phyloP scores from a whole-genome alignment of 2,113 vertebrate genomes.

The Rhinolophus sinicus region DNA sequence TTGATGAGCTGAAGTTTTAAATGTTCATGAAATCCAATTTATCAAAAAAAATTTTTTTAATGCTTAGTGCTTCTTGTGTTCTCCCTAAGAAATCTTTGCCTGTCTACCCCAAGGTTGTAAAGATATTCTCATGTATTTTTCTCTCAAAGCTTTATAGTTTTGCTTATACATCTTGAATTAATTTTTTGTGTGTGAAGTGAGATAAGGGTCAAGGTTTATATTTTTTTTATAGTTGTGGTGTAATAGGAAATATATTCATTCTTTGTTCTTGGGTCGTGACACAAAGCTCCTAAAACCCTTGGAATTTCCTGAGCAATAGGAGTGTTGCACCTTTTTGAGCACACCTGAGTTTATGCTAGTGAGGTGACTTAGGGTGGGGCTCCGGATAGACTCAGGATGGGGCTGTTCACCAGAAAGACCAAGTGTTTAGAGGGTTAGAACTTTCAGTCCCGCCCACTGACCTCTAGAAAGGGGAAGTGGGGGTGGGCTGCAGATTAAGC shows the following conservation, averaged over 20 bases:
- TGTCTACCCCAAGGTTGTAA: not conserved
- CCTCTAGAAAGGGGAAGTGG: not conserved
- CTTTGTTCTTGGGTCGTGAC: not conserved
- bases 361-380: not conserved
- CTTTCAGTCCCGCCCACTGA: not conserved
- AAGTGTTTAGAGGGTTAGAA: not conserved
- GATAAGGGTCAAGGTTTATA: not conserved
- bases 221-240: not conserved
- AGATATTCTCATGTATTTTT: not conserved
- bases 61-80: not conserved
- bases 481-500: not conserved
- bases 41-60: not conserved
- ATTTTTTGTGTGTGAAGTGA: not conserved
- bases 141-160: not conserved
- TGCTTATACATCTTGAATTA: not conserved
- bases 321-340: not conserved
- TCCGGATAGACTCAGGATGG: not conserved
- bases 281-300: not conserved
- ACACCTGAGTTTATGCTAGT: not conserved
- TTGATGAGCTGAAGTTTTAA: constrained; percentile 25
- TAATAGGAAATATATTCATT: not conserved
- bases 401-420: not conserved
- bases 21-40: not conserved
- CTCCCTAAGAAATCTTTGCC: not conserved
- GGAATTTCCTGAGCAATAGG: not conserved